These are phyloP conservation scores for Tribolium freemani DNA, from an alignment of 2,888 invertebrate genomes.

Conservation along the genomic window DNA sequence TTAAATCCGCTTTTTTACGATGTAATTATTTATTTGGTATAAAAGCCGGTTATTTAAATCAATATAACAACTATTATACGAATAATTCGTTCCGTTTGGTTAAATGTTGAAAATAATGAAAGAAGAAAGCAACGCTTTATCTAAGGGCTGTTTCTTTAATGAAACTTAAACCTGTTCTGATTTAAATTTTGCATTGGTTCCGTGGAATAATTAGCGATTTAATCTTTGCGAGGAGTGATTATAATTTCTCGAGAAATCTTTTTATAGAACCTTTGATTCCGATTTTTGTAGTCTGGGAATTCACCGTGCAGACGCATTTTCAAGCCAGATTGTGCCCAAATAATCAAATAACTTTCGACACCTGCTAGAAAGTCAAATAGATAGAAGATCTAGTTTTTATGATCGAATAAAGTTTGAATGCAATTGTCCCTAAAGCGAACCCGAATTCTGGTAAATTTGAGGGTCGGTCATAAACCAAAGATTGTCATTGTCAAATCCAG, in stretches of 20 bases:
- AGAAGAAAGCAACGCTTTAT: no score
- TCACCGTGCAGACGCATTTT: not conserved
- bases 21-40: no score
- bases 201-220: no score
- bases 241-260: not conserved
- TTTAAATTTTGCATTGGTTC: no score
- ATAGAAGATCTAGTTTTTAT: not conserved
- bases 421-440: not conserved
- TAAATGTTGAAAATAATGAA: no score
- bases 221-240: not conserved
- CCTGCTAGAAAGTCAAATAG: not conserved
- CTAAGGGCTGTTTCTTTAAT: no score
- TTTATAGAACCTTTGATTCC: not conserved
- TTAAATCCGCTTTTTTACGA: no score
- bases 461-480: slow-evolving; percentile 25
- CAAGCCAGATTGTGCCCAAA: not conserved
- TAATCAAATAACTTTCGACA: not conserved
- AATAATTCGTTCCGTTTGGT: no score
- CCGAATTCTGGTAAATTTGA: slow-evolving; percentile 8
- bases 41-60: no score
- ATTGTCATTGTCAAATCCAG: slow-evolving; percentile 22
- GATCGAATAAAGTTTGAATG: not conserved
- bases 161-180: no score
- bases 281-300: not conserved
- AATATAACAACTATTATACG: no score